phyloP scores from a whole-genome alignment of 2,888 invertebrate genomes.

The Saturnia pavonia region DNA sequence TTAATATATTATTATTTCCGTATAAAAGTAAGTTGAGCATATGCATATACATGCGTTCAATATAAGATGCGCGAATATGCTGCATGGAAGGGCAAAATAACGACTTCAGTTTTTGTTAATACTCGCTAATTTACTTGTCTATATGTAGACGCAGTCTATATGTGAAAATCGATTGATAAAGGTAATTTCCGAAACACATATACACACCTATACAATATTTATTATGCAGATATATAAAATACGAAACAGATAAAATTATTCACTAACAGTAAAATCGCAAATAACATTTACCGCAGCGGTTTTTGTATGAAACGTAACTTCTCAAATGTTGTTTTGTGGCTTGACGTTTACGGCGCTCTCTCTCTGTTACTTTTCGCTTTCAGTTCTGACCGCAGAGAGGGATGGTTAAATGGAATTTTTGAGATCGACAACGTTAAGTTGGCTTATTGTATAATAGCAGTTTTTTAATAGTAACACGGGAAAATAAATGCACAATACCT shows the following conservation, averaged over 20 bases:
- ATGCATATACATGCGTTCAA: too few species aligned
- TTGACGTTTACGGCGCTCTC: conserved; percentile 50
- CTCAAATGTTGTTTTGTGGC: conserved; percentile 59
- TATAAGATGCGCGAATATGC: too few species aligned
- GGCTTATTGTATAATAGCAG: conserved; percentile 27
- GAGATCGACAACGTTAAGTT: conserved; percentile 37
- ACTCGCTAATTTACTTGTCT: too few species aligned
- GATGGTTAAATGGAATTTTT: conserved; percentile 38
- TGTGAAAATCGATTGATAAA: too few species aligned
- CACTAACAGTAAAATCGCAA: conserved; percentile 45
- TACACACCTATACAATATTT: background rate
- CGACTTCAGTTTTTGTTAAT: too few species aligned
- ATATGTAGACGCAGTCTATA: too few species aligned
- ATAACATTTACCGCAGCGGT: conserved; percentile 47
- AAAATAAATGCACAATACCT: too few species aligned
- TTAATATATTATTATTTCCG: too few species aligned
- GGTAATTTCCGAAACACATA: too few species aligned
- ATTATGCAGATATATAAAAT: background rate
- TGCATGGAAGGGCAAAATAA: too few species aligned
- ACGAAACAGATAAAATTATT: conserved; percentile 36
- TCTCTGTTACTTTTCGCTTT: conserved; percentile 52
- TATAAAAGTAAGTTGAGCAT: too few species aligned
- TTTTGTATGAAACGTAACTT: conserved; percentile 52
- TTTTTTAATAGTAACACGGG: background rate
- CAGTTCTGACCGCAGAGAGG: conserved; percentile 48